These are phyloP conservation scores for Sinosuthora webbiana DNA, from an alignment of 2,113 vertebrate genomes.

Conservation along the genomic window DNA sequence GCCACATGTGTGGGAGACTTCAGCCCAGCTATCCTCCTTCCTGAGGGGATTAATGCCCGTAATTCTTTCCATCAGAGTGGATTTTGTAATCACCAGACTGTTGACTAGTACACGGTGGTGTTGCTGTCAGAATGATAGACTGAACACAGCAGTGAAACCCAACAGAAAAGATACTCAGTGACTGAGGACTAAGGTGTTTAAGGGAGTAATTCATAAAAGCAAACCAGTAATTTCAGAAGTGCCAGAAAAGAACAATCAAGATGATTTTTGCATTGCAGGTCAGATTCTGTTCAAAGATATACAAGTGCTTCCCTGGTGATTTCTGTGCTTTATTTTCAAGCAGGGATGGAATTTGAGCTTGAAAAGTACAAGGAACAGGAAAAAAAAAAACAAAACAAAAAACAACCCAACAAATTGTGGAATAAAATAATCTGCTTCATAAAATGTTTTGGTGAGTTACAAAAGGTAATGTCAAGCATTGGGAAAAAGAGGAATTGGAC, in stretches of 20 bases:
- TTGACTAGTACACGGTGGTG: neutral
- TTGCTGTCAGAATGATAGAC: neutral
- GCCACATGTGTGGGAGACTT: conserved; percentile 39
- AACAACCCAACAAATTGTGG: neutral
- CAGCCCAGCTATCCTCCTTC: conserved; percentile 35
- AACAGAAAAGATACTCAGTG: neutral
- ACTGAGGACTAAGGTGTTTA: neutral
- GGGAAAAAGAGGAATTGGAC: neutral
- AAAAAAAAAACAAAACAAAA: neutral
- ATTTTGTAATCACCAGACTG: conserved; percentile 26
- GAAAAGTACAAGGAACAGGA: neutral
- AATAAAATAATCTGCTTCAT: neutral
- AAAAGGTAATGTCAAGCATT: neutral
- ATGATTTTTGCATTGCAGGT: neutral
- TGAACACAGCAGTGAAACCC: neutral
- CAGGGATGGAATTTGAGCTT: neutral
- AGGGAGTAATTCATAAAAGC: neutral
- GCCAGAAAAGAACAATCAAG: neutral
- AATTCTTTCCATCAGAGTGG: conserved; percentile 48
- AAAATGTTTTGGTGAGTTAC: neutral
- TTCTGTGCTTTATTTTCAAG: neutral
- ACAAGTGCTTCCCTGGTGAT: neutral
- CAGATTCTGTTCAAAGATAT: neutral
- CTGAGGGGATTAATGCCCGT: conserved; percentile 40
- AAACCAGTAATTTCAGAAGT: neutral